phyloP scores from a whole-genome alignment of 2,797 vertebrate genomes.

The Microctenopoma steveboyesi region DNA sequence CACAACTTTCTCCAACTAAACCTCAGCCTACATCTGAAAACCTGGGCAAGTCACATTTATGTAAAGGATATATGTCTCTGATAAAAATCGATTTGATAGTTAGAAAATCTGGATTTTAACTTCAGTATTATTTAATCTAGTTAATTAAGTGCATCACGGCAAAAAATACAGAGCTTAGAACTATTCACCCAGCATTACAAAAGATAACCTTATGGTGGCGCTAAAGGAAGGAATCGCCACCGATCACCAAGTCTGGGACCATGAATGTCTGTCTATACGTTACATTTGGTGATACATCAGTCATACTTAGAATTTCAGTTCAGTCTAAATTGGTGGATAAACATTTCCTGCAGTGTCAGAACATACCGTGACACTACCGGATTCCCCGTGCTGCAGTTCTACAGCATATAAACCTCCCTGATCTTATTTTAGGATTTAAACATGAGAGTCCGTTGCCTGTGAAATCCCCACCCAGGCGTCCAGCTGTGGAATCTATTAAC shows the following conservation, averaged over 20 bases:
- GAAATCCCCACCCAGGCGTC: constrained; percentile 59
- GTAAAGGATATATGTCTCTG: not conserved
- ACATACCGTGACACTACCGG: not conserved
- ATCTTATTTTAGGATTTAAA: constrained; percentile 63
- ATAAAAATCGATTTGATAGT: not conserved
- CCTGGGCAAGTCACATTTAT: constrained; percentile 44
- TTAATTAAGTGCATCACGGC: not conserved
- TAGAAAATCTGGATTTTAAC: not conserved
- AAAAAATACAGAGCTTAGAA: not conserved
- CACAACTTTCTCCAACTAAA: constrained; percentile 25
- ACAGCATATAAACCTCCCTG: constrained; percentile 27
- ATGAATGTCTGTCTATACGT: not conserved
- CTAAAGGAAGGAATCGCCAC: not conserved
- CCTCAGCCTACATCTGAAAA: constrained; percentile 27
- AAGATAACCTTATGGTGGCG: not conserved
- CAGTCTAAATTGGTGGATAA: not conserved
- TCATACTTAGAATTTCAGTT: not conserved
- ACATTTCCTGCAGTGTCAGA: too few species aligned
- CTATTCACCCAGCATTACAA: not conserved
- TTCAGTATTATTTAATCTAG: not conserved
- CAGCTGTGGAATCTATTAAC: constrained; percentile 61
- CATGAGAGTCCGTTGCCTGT: constrained; percentile 45
- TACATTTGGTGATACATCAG: not conserved
- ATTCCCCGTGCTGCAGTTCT: constrained; percentile 8
- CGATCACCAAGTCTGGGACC: not conserved